These are phyloP conservation scores for Diloba caeruleocephala DNA, from an alignment of 2,888 invertebrate genomes.

Conservation along the genomic window DNA sequence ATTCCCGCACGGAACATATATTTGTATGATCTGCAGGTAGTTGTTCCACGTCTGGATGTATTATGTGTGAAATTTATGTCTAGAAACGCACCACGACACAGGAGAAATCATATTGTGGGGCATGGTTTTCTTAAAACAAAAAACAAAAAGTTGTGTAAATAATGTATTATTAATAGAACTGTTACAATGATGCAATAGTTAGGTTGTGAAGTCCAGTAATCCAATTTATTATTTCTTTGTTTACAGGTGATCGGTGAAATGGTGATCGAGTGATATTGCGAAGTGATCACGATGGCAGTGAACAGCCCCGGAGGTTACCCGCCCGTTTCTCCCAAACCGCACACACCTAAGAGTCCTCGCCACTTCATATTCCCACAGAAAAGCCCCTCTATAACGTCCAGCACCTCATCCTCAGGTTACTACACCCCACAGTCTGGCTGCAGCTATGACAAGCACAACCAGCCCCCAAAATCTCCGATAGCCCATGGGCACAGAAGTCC, in stretches of 20 bases:
- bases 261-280: conserved; percentile 53
- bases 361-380: conserved; percentile 88
- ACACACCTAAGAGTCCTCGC: conserved; percentile 88
- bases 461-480: conserved; percentile 84
- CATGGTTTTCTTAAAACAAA: too few species aligned
- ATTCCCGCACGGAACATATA: too few species aligned
- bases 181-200: too few species aligned
- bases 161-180: too few species aligned
- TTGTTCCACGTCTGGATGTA: too few species aligned
- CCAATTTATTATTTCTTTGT: conserved; percentile 56
- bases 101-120: too few species aligned
- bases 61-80: too few species aligned
- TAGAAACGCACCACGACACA: too few species aligned
- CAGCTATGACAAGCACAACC: conserved; percentile 82
- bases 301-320: conserved; percentile 89
- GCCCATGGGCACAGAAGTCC: conserved; percentile 89
- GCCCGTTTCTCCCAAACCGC: conserved; percentile 88
- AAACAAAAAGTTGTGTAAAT: too few species aligned
- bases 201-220: too few species aligned
- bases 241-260: conserved; percentile 78
- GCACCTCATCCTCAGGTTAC: conserved; percentile 88
- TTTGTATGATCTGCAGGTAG: too few species aligned
- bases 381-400: conserved; percentile 86
- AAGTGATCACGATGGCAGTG: conserved; percentile 84
- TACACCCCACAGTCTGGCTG: conserved; percentile 88